phyloP scores from a whole-genome alignment of 1,140 invertebrate genomes.

The Dinothrombium tinctorium region DNA sequence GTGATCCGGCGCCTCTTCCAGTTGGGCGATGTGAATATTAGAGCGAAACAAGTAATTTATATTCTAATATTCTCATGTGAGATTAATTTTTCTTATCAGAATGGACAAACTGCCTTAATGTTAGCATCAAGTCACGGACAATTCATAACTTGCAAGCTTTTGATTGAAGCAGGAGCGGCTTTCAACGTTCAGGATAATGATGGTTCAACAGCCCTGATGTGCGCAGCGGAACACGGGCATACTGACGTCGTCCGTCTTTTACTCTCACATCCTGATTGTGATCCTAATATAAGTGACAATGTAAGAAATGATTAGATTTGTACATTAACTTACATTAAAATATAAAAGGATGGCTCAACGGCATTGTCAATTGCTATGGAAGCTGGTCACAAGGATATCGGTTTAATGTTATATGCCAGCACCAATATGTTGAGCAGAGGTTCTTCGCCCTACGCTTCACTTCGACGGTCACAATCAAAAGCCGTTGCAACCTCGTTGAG shows the following conservation, averaged over 20 bases:
- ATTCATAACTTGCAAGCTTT: constrained; percentile 50
- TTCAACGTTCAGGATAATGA: constrained; percentile 66
- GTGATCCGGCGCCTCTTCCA: constrained; percentile 57
- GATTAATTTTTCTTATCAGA: too few species aligned
- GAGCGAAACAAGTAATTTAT: constrained; percentile 57
- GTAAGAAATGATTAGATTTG: constrained; percentile 26
- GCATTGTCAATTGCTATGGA: constrained; percentile 81
- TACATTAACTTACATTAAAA: not conserved
- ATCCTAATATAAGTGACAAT: constrained; percentile 56
- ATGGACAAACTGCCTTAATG: constrained; percentile 82
- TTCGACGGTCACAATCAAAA: constrained; percentile 5
- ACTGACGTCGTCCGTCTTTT: constrained; percentile 58
- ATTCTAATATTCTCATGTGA: too few species aligned
- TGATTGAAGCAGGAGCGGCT: constrained; percentile 61
- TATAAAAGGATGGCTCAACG: constrained; percentile 51
- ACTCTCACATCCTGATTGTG: constrained; percentile 52
- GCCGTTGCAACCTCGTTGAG: not conserved
- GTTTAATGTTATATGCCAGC: constrained; percentile 62
- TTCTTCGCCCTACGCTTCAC: constrained; percentile 22
- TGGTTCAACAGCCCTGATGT: constrained; percentile 82
- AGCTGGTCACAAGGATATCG: constrained; percentile 66
- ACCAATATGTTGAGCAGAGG: constrained; percentile 35
- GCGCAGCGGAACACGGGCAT: constrained; percentile 77
- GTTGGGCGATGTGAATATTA: constrained; percentile 60
- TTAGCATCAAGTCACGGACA: constrained; percentile 71